A percentile compares a stretch with the other conserved stretches of the same genome.
Evolutionary conservation across 1,140 invertebrate species (phyloP).

Genomic region (Bilobella aurantiaca): DNA sequence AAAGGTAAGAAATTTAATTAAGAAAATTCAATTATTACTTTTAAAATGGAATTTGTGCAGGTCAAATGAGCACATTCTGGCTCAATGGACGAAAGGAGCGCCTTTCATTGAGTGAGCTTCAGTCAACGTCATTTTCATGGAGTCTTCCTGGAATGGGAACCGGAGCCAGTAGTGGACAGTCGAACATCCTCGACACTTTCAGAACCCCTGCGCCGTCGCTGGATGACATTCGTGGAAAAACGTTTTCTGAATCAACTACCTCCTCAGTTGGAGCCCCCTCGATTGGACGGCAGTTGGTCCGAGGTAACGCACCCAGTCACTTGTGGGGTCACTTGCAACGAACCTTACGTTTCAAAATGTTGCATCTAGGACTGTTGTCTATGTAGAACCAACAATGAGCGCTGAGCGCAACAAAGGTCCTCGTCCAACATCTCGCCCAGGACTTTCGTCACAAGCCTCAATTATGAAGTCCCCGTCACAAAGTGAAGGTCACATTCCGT

Average conservation of each 20-base stretch:
- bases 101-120: constrained; percentile 40
- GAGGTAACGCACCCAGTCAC: not conserved
- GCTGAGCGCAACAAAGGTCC: not conserved
- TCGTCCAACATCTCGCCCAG: not conserved
- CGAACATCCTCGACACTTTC: not conserved
- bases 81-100: constrained; percentile 56
- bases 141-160: not conserved
- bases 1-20: constrained; percentile 51
- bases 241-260: constrained; percentile 1
- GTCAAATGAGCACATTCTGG: constrained; percentile 90
- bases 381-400: constrained; percentile 12
- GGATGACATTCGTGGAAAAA: not conserved
- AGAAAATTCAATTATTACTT: constrained; percentile 2
- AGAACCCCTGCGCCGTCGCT: not conserved
- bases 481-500: not conserved
- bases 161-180: not conserved
- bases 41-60: constrained; percentile 43
- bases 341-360: not conserved
- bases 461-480: not conserved
- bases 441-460: not conserved
- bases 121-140: constrained; percentile 21
- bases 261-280: not conserved
- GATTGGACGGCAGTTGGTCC: not conserved
- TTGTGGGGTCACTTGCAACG: not conserved
- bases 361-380: constrained; percentile 15